Evolutionary conservation across 2,888 invertebrate genomes (phyloP).

Genomic region (Pammene aurita): DNA sequence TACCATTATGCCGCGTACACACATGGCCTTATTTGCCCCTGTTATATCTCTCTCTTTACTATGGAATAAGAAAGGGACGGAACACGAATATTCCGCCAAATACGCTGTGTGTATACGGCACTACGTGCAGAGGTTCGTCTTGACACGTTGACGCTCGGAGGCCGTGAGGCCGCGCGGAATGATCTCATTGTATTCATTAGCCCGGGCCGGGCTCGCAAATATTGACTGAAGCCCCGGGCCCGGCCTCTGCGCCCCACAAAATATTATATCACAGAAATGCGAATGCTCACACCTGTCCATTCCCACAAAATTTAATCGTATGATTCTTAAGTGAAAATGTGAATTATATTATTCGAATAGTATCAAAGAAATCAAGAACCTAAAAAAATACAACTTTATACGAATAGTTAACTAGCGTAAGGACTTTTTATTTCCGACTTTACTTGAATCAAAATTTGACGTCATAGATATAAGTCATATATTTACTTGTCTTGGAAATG

Average conservation of each 20-base stretch:
- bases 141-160: slow-evolving; percentile 74
- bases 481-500: too few relatives aligned
- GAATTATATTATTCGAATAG: too few relatives aligned
- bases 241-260: slow-evolving; percentile 53
- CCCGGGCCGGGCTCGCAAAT: slow-evolving; percentile 78
- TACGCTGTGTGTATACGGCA: slow-evolving; percentile 39
- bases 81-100: too few relatives aligned
- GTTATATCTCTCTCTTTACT: too few relatives aligned
- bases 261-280: slow-evolving; percentile 27
- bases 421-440: too few relatives aligned
- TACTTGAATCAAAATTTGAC: too few relatives aligned
- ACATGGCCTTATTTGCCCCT: too few relatives aligned
- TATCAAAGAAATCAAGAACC: too few relatives aligned
- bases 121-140: slow-evolving; percentile 65
- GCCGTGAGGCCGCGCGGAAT: slow-evolving; percentile 82
- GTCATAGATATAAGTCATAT: too few relatives aligned
- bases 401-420: too few relatives aligned
- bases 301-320: background rate
- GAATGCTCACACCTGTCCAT: slow-evolving; percentile 10
- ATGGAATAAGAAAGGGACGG: too few relatives aligned
- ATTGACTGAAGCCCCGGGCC: slow-evolving; percentile 71
- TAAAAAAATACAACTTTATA: too few relatives aligned
- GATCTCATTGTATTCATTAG: slow-evolving; percentile 84
- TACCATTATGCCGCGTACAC: background rate
- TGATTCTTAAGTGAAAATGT: background rate